Percentiles rank a stretch among this genome's conserved stretches.
Evolutionary conservation across 53 echinoderm and acorn worm genomes (phyloP).

Genomic region (Glandiceps talaboti): DNA sequence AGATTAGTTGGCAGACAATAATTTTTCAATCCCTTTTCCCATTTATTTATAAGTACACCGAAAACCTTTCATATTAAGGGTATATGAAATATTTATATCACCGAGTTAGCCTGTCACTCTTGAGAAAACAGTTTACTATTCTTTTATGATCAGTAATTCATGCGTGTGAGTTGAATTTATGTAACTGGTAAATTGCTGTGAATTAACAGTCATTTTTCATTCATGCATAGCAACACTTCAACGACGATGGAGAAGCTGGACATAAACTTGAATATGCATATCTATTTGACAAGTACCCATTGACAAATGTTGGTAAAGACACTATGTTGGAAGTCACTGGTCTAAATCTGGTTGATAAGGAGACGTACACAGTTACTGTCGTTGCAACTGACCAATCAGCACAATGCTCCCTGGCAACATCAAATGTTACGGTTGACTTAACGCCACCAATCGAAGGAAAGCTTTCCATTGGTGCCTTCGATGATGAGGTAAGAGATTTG

Average conservation of each 20-base stretch:
- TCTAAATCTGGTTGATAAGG: neutral
- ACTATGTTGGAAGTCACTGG: neutral
- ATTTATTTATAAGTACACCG: no score
- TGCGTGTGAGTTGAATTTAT: no score
- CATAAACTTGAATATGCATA: neutral
- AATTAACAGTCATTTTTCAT: no score
- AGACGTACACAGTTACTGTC: neutral
- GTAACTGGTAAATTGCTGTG: no score
- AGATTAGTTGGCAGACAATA: no score
- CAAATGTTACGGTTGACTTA: conserved; percentile 29
- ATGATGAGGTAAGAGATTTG: neutral
- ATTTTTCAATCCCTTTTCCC: no score
- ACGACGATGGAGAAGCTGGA: neutral
- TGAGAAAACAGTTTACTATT: no score
- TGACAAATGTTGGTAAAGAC: conserved; percentile 16
- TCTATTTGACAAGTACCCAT: neutral
- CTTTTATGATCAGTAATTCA: no score
- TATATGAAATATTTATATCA: no score
- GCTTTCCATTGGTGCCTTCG: conserved; percentile 13
- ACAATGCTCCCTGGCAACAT: neutral
- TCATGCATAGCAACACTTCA: neutral
- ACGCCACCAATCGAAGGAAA: conserved; percentile 27
- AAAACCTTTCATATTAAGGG: no score
- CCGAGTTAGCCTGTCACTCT: no score
- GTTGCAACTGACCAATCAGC: neutral